Conservation (phyloP, 2,113 vertebrate genomes). For the Colossoma macropomum region DNA sequence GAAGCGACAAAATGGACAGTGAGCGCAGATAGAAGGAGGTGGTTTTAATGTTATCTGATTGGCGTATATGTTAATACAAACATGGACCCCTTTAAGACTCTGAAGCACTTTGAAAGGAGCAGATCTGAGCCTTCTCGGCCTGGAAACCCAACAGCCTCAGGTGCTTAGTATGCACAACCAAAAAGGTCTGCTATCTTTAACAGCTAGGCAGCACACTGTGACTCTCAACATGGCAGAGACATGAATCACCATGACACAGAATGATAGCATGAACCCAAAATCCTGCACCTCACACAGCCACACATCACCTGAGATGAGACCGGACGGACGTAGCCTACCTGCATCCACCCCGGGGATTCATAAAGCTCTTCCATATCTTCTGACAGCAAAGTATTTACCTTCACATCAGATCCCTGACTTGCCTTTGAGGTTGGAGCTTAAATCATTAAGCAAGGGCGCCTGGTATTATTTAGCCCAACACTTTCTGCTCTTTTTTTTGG, state of each 20-base stretch:
- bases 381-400: not conserved
- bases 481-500: not conserved
- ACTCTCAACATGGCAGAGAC: not conserved
- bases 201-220: constrained; percentile 10
- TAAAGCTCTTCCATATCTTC: no score
- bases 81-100: not conserved
- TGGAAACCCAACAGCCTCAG: not conserved
- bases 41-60: no score
- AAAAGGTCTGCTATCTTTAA: constrained; percentile 7
- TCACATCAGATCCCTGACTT: not conserved
- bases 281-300: constrained; percentile 9
- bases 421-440: not conserved
- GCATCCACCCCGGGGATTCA: not conserved
- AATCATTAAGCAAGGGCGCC: not conserved
- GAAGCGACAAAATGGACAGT: no score
- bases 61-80: not conserved
- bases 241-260: constrained; percentile 27
- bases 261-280: constrained; percentile 1
- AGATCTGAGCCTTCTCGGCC: constrained; percentile 12
- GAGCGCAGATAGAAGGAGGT: no score
- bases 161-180: not conserved
- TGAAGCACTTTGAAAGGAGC: not conserved
- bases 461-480: no score
- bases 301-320: constrained; percentile 7
- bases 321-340: not conserved